These are phyloP conservation scores for Strigops habroptila DNA, from an alignment of 2,113 vertebrate species.

Conservation along the genomic window DNA sequence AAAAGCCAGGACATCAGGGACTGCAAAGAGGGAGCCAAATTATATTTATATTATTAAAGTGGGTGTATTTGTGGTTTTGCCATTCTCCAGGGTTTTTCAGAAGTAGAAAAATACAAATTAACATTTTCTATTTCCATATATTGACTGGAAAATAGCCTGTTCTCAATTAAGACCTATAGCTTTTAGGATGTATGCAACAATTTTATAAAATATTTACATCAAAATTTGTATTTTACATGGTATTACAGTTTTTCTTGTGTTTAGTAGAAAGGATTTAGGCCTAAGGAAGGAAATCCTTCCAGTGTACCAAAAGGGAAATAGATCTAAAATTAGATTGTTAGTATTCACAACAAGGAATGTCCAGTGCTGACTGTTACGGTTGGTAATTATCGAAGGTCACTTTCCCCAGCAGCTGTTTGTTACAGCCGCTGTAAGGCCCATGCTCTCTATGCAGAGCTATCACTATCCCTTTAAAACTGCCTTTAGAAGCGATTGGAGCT, in stretches of 20 bases:
- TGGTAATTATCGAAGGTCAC: slow-evolving; percentile 58
- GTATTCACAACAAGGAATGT: slow-evolving; percentile 10
- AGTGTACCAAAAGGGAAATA: slow-evolving; percentile 13
- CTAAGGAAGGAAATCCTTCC: slow-evolving; percentile 63
- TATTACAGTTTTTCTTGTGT: slow-evolving; percentile 76
- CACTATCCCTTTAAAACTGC: slow-evolving; percentile 70
- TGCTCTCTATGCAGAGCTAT: slow-evolving; percentile 52
- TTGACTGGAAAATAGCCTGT: slow-evolving; percentile 84
- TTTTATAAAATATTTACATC: slow-evolving; percentile 88
- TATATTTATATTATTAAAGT: slow-evolving; percentile 88
- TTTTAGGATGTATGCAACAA: slow-evolving; percentile 83
- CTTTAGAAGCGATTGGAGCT: slow-evolving; percentile 59
- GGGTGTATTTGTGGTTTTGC: slow-evolving; percentile 82
- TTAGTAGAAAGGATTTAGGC: slow-evolving; percentile 68
- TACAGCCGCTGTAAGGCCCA: neutral
- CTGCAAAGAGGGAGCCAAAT: slow-evolving; percentile 81
- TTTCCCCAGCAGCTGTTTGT: slow-evolving; percentile 55
- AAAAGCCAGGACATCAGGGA: slow-evolving; percentile 78
- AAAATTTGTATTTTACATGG: slow-evolving; percentile 83
- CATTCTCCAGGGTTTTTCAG: slow-evolving; percentile 79
- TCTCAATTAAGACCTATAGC: slow-evolving; percentile 87
- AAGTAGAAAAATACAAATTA: slow-evolving; percentile 87
- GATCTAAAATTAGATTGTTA: slow-evolving; percentile 46
- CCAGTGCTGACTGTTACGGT: slow-evolving; percentile 33
- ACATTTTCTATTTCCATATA: slow-evolving; percentile 89